Percentiles rank a stretch among this genome's conserved stretches.
phyloP scores from a whole-genome alignment of 2,888 invertebrate species.

The Lasioglossum pauxillum region DNA sequence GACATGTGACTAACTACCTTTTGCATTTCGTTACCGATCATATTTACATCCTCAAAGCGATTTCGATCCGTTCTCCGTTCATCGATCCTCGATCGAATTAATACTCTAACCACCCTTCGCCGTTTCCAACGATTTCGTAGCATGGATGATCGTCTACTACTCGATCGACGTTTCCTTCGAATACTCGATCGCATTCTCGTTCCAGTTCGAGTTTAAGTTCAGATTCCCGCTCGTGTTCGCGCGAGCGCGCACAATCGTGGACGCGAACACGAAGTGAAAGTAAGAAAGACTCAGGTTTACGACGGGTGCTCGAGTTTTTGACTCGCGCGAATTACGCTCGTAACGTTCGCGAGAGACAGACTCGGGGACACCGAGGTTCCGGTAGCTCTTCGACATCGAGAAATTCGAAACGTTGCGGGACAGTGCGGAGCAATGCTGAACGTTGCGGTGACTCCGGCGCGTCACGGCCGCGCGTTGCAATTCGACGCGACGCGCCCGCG shows the following conservation, averaged over 20 bases:
- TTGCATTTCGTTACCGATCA: background rate
- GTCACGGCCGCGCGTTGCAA: background rate
- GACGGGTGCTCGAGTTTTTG: background rate
- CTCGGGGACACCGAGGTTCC: background rate
- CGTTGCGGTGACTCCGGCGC: background rate
- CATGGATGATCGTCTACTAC: background rate
- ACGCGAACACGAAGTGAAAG: conserved; percentile 55
- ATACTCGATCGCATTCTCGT: background rate
- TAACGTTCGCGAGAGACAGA: background rate
- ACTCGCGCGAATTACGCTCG: background rate
- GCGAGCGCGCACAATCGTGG: background rate
- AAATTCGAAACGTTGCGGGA: background rate
- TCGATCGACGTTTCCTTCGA: background rate
- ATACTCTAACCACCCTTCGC: background rate
- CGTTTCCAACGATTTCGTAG: background rate
- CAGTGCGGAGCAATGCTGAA: background rate
- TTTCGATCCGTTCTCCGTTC: background rate
- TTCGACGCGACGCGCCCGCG: conserved; percentile 4
- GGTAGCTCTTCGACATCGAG: background rate
- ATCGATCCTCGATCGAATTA: background rate
- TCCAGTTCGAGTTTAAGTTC: background rate
- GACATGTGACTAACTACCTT: background rate
- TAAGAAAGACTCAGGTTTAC: conserved; percentile 23
- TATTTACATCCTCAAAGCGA: background rate
- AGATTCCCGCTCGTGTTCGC: background rate